phyloP scores from a whole-genome alignment of 2,113 vertebrate genomes.

The Gulo gulo region DNA sequence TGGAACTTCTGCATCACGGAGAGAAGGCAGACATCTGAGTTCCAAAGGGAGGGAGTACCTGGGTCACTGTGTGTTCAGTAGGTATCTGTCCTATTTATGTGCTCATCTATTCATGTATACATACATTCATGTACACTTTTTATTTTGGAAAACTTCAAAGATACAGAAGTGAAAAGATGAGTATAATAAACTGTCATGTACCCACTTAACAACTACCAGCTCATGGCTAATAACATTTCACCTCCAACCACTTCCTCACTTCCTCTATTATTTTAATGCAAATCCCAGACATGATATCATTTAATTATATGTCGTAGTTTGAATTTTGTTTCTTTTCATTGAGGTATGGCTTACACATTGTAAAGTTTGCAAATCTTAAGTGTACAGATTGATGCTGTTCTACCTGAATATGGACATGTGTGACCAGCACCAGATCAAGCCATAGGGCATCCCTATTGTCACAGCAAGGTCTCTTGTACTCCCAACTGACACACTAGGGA shows the following conservation, averaged over 20 bases:
- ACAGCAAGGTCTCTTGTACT: background rate
- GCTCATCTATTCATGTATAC: background rate
- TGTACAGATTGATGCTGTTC: background rate
- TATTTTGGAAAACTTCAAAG: background rate
- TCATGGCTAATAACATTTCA: background rate
- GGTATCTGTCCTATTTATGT: background rate
- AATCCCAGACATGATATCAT: constrained; percentile 44
- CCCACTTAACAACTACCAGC: background rate
- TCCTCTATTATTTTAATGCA: constrained; percentile 27
- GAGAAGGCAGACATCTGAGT: background rate
- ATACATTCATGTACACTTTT: background rate
- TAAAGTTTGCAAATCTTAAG: background rate
- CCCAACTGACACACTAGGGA: background rate
- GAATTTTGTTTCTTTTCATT: background rate
- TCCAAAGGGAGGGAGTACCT: background rate
- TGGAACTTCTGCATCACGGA: background rate
- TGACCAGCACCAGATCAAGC: background rate
- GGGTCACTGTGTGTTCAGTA: background rate
- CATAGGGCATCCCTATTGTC: background rate
- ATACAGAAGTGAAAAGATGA: background rate
- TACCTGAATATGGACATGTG: no score
- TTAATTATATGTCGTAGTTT: constrained; percentile 25
- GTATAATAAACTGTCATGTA: background rate
- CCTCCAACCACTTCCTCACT: constrained; percentile 1
- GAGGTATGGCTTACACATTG: background rate